These are phyloP conservation scores for Microctonus aethiopoides DNA, from an alignment of 2,888 invertebrate species.

Conservation along the genomic window DNA sequence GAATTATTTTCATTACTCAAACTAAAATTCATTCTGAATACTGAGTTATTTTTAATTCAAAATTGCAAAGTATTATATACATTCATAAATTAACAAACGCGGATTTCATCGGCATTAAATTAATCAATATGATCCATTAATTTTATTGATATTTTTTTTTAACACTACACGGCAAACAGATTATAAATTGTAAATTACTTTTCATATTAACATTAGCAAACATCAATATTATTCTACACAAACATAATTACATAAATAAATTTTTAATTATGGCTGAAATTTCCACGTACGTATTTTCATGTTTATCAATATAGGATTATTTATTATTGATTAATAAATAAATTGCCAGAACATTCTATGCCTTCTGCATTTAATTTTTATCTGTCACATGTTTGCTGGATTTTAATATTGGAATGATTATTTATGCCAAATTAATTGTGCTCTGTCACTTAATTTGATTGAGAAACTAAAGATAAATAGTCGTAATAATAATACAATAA, in stretches of 20 bases:
- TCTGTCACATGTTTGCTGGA: slow-evolving; percentile 41
- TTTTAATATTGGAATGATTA: slow-evolving; percentile 43
- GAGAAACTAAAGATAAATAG: background rate
- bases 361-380: slow-evolving; percentile 29
- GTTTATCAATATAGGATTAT: slow-evolving; percentile 25
- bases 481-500: background rate
- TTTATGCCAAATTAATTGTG: slow-evolving; percentile 22
- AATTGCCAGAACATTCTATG: too few relatives aligned
- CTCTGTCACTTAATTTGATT: background rate
- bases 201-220: background rate
- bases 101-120: too few relatives aligned
- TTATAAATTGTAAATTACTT: background rate
- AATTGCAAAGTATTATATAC: too few relatives aligned
- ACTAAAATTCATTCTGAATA: too few relatives aligned
- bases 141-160: too few relatives aligned
- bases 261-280: background rate
- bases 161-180: slow-evolving; percentile 3
- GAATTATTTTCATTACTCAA: too few relatives aligned
- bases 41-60: too few relatives aligned
- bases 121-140: too few relatives aligned
- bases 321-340: too few relatives aligned
- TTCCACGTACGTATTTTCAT: slow-evolving; percentile 21
- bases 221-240: background rate
- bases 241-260: background rate
- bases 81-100: too few relatives aligned